A percentile compares a stretch with the other conserved stretches of the same genome.
phyloP scores from a whole-genome alignment of 1,140 invertebrate species.

The Neotoxoptera formosana region DNA sequence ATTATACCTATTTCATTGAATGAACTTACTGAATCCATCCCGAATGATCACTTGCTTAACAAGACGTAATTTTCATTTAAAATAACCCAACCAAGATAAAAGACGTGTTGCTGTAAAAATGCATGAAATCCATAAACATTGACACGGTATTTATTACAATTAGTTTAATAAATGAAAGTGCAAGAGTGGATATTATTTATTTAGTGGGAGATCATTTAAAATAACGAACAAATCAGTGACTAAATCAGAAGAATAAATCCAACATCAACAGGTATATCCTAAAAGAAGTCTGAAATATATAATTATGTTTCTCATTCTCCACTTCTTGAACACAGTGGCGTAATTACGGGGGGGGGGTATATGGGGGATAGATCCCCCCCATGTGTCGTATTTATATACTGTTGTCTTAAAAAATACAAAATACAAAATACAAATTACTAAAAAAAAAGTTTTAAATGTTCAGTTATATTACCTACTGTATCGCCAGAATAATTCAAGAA shows the following conservation, averaged over 20 bases:
- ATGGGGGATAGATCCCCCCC: no score
- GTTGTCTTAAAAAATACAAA: no score
- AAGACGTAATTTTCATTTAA: not conserved
- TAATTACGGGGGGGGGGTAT: no score
- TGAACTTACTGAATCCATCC: not conserved
- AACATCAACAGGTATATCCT: not conserved
- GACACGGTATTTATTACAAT: not conserved
- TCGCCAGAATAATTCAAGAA: no score
- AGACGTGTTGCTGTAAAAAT: not conserved
- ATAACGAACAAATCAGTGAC: not conserved
- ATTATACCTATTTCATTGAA: not conserved
- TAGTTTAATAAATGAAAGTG: not conserved
- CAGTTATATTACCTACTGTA: no score
- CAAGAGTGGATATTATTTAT: not conserved
- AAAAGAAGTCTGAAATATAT: not conserved
- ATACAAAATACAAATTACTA: no score
- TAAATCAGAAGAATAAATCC: not conserved
- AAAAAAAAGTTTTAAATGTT: no score
- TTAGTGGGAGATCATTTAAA: not conserved
- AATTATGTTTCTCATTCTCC: not conserved
- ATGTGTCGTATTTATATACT: no score
- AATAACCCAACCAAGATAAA: not conserved
- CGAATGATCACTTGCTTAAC: not conserved
- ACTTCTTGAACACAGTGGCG: no score
- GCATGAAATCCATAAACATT: not conserved